phyloP scores from a whole-genome alignment of 2,797 vertebrate genomes.

The Diceros bicornis region DNA sequence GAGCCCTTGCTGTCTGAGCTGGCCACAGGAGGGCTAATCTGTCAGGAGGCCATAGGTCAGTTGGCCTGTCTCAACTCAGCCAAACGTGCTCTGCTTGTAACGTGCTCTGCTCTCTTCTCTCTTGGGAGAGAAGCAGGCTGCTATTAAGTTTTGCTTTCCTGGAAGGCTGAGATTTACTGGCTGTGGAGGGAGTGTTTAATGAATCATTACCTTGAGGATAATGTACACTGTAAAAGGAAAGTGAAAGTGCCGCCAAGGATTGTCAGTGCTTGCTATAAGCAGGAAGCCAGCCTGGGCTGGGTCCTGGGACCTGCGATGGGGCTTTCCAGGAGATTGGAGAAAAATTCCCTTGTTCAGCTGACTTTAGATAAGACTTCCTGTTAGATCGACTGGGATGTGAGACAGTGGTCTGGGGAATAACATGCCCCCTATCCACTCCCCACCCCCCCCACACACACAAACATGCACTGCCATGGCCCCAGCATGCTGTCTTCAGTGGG shows the following conservation, averaged over 20 bases:
- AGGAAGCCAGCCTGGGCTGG: not conserved
- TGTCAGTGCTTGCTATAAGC: no score
- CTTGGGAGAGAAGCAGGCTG: not conserved
- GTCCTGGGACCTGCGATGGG: not conserved
- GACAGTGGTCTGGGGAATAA: not conserved
- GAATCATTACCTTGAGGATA: rapidly evolving
- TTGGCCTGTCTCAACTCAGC: no score
- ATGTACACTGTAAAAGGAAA: slow-evolving; percentile 10
- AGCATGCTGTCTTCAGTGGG: not conserved
- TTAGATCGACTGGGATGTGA: not conserved
- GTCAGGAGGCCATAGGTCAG: not conserved
- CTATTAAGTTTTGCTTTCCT: slow-evolving; percentile 46
- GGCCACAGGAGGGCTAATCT: not conserved
- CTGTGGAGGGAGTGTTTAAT: no score
- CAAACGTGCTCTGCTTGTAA: not conserved
- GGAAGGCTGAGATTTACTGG: not conserved
- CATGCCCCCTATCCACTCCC: no score
- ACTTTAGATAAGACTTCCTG: not conserved
- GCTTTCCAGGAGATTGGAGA: slow-evolving; percentile 49
- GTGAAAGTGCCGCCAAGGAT: not conserved
- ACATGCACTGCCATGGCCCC: no score
- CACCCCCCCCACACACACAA: no score
- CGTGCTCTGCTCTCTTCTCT: no score
- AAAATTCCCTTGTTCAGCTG: not conserved
- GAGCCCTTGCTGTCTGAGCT: rapidly evolving